A percentile compares a stretch with the other conserved stretches of the same genome.
Evolutionary conservation across 2,113 vertebrate genomes (phyloP).

Genomic region (Petaurus breviceps): DNA sequence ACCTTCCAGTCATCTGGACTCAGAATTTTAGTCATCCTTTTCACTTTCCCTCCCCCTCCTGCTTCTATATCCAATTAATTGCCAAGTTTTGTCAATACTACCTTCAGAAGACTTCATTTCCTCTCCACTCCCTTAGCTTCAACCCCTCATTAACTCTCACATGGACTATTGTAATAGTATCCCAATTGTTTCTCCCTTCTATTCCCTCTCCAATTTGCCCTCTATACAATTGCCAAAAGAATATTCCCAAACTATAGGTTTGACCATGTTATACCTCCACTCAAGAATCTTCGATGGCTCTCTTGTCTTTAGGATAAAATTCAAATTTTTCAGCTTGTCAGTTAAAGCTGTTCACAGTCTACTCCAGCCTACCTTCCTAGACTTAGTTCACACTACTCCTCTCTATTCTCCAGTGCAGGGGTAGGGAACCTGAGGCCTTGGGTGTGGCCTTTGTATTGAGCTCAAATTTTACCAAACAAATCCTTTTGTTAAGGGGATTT

Average conservation of each 20-base stretch:
- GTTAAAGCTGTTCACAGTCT: background rate
- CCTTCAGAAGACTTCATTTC: background rate
- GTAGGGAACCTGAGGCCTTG: no score
- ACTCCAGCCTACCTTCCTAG: background rate
- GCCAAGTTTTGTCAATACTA: background rate
- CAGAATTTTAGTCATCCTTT: background rate
- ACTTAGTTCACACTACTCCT: background rate
- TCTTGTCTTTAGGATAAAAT: background rate
- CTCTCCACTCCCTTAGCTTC: background rate
- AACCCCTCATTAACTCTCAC: background rate
- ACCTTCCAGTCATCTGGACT: background rate
- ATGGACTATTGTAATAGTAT: background rate
- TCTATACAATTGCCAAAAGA: background rate
- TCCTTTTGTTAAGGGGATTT: no score
- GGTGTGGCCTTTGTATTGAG: no score
- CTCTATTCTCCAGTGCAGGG: background rate
- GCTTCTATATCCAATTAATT: background rate
- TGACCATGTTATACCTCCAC: background rate
- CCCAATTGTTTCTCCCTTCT: background rate
- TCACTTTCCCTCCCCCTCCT: background rate
- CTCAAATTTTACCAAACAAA: no score
- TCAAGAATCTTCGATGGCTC: background rate
- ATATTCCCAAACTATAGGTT: background rate
- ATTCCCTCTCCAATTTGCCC: background rate
- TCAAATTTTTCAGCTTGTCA: background rate